A percentile compares a stretch with the other conserved stretches of the same genome.
phyloP scores from a whole-genome alignment of 2,888 invertebrate genomes.

The Nemotelus pantherinus region DNA sequence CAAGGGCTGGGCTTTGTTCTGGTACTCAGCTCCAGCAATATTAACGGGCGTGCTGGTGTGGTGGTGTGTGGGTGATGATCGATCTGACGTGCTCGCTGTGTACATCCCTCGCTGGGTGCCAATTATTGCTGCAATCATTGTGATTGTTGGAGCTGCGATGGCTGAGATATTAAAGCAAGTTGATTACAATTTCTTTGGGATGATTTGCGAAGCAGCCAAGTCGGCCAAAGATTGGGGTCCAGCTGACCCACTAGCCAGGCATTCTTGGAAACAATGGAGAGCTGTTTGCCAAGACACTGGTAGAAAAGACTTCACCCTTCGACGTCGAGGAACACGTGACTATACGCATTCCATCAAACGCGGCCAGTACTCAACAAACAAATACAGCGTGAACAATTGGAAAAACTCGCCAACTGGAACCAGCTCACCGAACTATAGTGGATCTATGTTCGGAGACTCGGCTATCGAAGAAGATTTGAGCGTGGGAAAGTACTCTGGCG shows the following conservation, averaged over 20 bases:
- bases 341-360: slow-evolving; percentile 65
- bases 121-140: slow-evolving; percentile 59
- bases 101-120: slow-evolving; percentile 64
- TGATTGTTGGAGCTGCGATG: slow-evolving; percentile 61
- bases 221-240: slow-evolving; percentile 66
- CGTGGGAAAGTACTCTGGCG: slow-evolving; percentile 63
- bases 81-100: slow-evolving; percentile 57
- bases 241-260: slow-evolving; percentile 64
- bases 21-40: slow-evolving; percentile 63
- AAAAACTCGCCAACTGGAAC: slow-evolving; percentile 63
- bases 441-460: slow-evolving; percentile 65
- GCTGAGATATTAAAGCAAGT: slow-evolving; percentile 64
- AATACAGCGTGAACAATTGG: slow-evolving; percentile 56
- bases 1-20: slow-evolving; percentile 62
- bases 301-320: slow-evolving; percentile 62
- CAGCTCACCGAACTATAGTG: slow-evolving; percentile 65
- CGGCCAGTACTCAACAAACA: slow-evolving; percentile 61
- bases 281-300: slow-evolving; percentile 65
- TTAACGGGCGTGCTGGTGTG: slow-evolving; percentile 62
- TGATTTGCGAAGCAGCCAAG: slow-evolving; percentile 65
- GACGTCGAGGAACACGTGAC: slow-evolving; percentile 64
- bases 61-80: slow-evolving; percentile 64
- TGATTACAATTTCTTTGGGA: slow-evolving; percentile 65
- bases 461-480: slow-evolving; percentile 65
- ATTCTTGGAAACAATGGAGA: slow-evolving; percentile 66